phyloP scores from a whole-genome alignment of 2,888 invertebrate genomes.

The Zhuqinia jingwanae region DNA sequence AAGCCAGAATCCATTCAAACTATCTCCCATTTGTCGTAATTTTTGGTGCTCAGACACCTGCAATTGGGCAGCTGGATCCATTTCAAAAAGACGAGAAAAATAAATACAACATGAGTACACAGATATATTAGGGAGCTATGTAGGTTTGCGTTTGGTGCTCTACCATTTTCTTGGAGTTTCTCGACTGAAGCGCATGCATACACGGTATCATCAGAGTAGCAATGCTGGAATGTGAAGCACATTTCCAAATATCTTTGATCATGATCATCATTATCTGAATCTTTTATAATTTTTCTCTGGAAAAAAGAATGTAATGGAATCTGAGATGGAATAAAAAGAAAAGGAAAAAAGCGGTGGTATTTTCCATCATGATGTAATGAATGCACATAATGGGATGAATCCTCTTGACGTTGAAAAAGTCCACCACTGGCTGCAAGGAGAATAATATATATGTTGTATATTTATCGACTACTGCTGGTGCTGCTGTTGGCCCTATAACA shows the following conservation, averaged over 20 bases:
- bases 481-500: background rate
- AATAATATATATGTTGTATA: slow-evolving; percentile 31
- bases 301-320: background rate
- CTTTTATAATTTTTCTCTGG: slow-evolving; percentile 45
- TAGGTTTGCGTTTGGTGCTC: no score
- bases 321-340: background rate
- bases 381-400: background rate
- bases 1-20: background rate
- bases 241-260: background rate
- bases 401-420: no score
- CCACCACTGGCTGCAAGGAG: background rate
- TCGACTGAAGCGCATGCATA: background rate
- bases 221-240: background rate
- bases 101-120: no score
- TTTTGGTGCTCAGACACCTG: slow-evolving; percentile 28
- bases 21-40: slow-evolving; percentile 15
- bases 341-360: no score
- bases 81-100: background rate
- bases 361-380: background rate
- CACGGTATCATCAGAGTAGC: background rate
- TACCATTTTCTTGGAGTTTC: background rate
- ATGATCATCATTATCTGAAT: slow-evolving; percentile 37
- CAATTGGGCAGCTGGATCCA: slow-evolving; percentile 12
- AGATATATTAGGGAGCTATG: no score
- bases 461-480: background rate